phyloP scores from a whole-genome alignment of 2,797 vertebrate genomes.

The Novumbra hubbsi region DNA sequence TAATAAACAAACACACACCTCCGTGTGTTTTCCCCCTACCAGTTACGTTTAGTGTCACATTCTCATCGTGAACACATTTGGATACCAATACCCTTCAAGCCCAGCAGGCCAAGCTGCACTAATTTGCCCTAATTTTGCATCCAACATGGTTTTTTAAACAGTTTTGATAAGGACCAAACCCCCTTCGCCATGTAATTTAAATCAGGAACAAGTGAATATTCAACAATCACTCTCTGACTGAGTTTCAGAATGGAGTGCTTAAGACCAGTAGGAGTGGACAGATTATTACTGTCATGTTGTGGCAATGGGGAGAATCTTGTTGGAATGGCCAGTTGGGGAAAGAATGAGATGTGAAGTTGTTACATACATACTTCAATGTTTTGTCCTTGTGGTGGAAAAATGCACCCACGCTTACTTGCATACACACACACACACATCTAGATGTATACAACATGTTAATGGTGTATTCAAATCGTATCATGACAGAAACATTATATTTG shows the following conservation, averaged over 20 bases:
- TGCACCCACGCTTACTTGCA: not conserved
- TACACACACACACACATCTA: conserved; percentile 3
- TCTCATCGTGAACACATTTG: not conserved
- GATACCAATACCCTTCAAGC: not conserved
- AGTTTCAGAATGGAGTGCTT: not conserved
- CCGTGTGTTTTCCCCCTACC: not conserved
- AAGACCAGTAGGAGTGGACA: not conserved
- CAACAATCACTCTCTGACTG: not conserved
- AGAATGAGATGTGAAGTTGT: not conserved
- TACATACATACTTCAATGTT: not conserved
- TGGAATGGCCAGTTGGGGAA: not conserved
- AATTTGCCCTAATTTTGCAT: not conserved
- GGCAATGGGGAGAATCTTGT: not conserved
- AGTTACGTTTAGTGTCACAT: not conserved
- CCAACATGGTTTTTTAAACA: not conserved
- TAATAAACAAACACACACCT: conserved; percentile 6
- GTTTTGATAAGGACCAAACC: not conserved
- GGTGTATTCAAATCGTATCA: conserved; percentile 1
- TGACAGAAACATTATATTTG: no score
- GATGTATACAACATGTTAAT: conserved; percentile 8
- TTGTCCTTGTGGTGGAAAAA: not conserved
- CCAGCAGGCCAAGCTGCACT: not conserved
- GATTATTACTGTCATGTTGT: not conserved
- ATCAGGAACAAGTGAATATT: not conserved
- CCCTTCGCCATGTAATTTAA: not conserved